Conservation (phyloP, 1,140 invertebrate genomes). For the Grapholita molesta region DNA sequence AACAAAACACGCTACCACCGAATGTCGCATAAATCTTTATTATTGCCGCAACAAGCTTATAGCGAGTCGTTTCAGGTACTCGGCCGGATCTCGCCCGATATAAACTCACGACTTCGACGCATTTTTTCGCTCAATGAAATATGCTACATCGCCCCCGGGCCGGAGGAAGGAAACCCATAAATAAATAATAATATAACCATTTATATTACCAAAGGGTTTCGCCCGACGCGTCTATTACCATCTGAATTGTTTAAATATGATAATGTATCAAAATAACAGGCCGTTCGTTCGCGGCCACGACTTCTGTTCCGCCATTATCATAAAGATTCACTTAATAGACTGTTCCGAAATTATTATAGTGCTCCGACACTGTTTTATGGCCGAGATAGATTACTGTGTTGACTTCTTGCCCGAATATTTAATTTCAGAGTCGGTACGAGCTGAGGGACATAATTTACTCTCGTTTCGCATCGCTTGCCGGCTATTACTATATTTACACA, state of each 20-base stretch:
- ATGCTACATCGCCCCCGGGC: conserved; percentile 65
- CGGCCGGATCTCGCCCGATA: conserved; percentile 62
- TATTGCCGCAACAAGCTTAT: conserved; percentile 75
- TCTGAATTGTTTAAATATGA: conserved; percentile 77
- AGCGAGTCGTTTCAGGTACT: conserved; percentile 67
- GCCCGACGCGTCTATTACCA: conserved; percentile 76
- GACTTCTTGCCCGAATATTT: conserved; percentile 49
- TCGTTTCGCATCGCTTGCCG: background rate
- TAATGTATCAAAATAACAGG: conserved; percentile 76
- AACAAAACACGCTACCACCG: conserved; percentile 75
- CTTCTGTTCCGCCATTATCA: conserved; percentile 73
- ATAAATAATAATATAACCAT: conserved; percentile 78
- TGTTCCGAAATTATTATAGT: conserved; percentile 73
- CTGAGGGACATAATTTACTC: conserved; percentile 16
- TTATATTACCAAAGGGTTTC: conserved; percentile 77
- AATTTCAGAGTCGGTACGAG: conserved; percentile 39
- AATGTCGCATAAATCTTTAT: conserved; percentile 77
- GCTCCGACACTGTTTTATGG: conserved; percentile 65
- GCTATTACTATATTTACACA: conserved; percentile 11
- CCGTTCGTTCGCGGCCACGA: conserved; percentile 62
- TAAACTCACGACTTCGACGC: conserved; percentile 70
- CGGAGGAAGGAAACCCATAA: conserved; percentile 72
- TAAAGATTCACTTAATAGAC: conserved; percentile 76
- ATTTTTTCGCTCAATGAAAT: conserved; percentile 76
- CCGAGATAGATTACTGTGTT: conserved; percentile 50